Percentiles rank a stretch among this genome's conserved stretches.
These are phyloP conservation scores for Acrocyrtus sp. DNA, from an alignment of 2,888 invertebrate species.

Conservation along the genomic window DNA sequence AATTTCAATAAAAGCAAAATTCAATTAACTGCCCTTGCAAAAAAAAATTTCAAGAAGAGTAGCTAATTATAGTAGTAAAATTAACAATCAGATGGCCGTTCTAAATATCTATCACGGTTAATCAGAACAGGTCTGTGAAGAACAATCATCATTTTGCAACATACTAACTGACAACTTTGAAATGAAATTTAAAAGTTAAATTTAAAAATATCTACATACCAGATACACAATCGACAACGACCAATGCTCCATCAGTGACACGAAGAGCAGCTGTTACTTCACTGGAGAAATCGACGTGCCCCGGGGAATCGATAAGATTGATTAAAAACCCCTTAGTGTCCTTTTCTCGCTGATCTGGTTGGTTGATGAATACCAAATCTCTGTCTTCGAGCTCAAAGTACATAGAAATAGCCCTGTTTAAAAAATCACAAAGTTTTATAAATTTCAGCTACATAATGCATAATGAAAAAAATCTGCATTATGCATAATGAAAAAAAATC, in stretches of 20 bases:
- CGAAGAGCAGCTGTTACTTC: constrained; percentile 99
- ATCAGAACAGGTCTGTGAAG: constrained; percentile 63
- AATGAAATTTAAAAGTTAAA: not conserved
- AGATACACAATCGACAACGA: constrained; percentile 99
- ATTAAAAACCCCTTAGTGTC: constrained; percentile 96
- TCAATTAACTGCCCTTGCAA: not conserved
- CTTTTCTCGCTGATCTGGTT: constrained; percentile 90
- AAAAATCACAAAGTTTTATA: too few species aligned
- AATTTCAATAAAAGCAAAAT: too few species aligned
- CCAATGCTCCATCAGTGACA: constrained; percentile 99
- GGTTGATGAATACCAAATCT: constrained; percentile 93
- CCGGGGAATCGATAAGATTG: constrained; percentile 99
- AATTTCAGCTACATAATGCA: not conserved
- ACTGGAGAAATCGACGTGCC: constrained; percentile 99
- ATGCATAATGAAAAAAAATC: not conserved
- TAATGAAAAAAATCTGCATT: not conserved
- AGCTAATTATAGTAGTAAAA: too few species aligned
- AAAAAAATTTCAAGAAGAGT: not conserved
- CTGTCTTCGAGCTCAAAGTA: constrained; percentile 96
- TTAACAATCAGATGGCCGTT: constrained; percentile 62
- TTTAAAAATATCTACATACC: constrained; percentile 72
- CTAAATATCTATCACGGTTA: constrained; percentile 53
- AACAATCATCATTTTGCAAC: constrained; percentile 63
- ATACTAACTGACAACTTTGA: not conserved
- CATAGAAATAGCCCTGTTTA: constrained; percentile 95